Evolutionary conservation across 2,888 invertebrate species (phyloP).

Genomic region (Oscheius sp.): DNA sequence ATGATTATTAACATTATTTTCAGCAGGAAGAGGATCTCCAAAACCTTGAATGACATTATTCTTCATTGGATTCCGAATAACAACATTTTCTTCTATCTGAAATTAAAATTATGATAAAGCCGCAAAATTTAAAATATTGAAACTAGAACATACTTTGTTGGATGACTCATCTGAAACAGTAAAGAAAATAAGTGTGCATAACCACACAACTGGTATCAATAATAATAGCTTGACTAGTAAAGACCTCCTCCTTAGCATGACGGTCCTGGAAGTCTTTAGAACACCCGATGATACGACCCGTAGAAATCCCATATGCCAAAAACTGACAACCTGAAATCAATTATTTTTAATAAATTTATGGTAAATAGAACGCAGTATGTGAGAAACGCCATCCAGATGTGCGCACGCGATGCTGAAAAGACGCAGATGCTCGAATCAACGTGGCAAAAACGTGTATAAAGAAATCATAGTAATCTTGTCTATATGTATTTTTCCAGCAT

Average conservation of each 20-base stretch:
- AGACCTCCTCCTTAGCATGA: slow-evolving; percentile 16
- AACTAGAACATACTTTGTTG: slow-evolving; percentile 13
- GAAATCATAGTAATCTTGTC: too few species aligned
- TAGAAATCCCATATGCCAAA: too few species aligned
- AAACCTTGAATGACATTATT: slow-evolving; percentile 22
- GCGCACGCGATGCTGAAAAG: too few species aligned
- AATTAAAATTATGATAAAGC: background rate
- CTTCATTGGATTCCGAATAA: background rate
- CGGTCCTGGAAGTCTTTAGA: background rate
- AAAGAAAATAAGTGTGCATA: slow-evolving; percentile 63
- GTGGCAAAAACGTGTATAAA: too few species aligned
- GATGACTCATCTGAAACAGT: slow-evolving; percentile 45
- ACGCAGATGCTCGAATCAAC: too few species aligned
- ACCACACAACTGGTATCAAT: slow-evolving; percentile 67
- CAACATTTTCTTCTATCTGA: slow-evolving; percentile 1
- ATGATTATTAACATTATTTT: slow-evolving; percentile 12
- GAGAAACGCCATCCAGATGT: too few species aligned
- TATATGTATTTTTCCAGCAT: too few species aligned
- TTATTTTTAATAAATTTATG: too few species aligned
- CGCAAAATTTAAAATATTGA: background rate
- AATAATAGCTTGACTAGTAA: slow-evolving; percentile 48
- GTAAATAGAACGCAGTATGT: too few species aligned
- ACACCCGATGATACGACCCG: slow-evolving; percentile 15
- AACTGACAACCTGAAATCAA: too few species aligned
- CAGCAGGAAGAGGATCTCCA: slow-evolving; percentile 15